A percentile compares a stretch with the other conserved stretches of the same genome.
Evolutionary conservation across 2,888 invertebrate genomes (phyloP).

Genomic region (Drosophila kuntzei): DNA sequence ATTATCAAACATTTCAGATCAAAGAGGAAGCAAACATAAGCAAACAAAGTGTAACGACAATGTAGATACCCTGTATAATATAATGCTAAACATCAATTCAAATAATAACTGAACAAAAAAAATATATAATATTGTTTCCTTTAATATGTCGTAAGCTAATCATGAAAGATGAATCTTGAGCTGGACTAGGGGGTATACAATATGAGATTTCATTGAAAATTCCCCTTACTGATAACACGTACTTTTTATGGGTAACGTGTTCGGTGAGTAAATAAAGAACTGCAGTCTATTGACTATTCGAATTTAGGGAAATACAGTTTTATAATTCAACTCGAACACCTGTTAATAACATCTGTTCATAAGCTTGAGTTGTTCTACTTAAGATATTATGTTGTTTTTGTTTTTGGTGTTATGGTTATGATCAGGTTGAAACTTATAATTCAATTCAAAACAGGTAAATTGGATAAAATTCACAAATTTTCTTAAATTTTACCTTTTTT

Average conservation of each 20-base stretch:
- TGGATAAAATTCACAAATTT: background rate
- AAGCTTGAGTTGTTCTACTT: slow-evolving; percentile 20
- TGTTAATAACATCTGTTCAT: slow-evolving; percentile 19
- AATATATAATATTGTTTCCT: background rate
- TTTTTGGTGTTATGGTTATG: slow-evolving; percentile 17
- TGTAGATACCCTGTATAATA: background rate
- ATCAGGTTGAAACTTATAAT: background rate
- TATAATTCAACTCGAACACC: slow-evolving; percentile 30
- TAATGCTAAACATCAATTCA: background rate
- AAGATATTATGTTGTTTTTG: background rate
- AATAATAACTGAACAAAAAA: background rate
- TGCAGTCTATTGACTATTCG: slow-evolving; percentile 9
- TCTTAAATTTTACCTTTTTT: background rate
- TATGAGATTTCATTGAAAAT: slow-evolving; percentile 3
- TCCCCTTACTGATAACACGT: slow-evolving; percentile 38
- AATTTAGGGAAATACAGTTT: slow-evolving; percentile 3
- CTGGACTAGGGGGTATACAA: background rate
- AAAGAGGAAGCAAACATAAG: slow-evolving; percentile 2
- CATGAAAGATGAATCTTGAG: background rate
- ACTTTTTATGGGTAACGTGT: slow-evolving; percentile 16
- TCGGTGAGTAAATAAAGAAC: slow-evolving; percentile 14
- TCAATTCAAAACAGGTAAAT: background rate
- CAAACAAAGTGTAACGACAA: background rate
- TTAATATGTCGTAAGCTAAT: background rate
- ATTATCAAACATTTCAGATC: slow-evolving; percentile 6